These are phyloP conservation scores for Hydrolagus colliei DNA, from an alignment of 2,797 vertebrate species.

Conservation along the genomic window DNA sequence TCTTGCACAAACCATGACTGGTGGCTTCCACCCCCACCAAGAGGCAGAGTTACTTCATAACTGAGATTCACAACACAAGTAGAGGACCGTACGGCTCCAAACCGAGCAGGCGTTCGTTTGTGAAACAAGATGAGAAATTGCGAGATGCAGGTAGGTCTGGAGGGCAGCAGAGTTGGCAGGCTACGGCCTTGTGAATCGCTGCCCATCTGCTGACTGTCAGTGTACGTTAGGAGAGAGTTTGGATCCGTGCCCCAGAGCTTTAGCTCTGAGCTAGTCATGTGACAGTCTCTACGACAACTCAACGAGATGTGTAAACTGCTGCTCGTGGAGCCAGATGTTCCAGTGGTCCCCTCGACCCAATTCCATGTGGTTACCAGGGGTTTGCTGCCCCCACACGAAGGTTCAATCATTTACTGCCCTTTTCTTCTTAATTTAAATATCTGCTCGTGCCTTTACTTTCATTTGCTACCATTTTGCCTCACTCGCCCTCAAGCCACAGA, in stretches of 20 bases:
- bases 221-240: conserved; percentile 53
- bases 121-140: conserved; percentile 40
- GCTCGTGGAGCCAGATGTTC: conserved; percentile 58
- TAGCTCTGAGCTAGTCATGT: conserved; percentile 49
- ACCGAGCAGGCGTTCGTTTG: conserved; percentile 42
- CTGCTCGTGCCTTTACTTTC: background rate
- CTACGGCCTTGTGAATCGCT: conserved; percentile 49
- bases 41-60: background rate
- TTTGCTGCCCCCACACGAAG: conserved; percentile 30
- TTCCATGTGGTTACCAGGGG: conserved; percentile 43
- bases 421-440: background rate
- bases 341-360: conserved; percentile 58
- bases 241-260: conserved; percentile 53
- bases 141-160: conserved; percentile 41
- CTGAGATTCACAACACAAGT: background rate
- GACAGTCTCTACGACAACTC: conserved; percentile 61
- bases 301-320: conserved; percentile 46
- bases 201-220: conserved; percentile 68
- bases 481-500: background rate
- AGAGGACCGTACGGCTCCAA: conserved; percentile 39
- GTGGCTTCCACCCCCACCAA: no score
- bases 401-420: conserved; percentile 30
- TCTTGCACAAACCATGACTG: no score
- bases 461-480: background rate
- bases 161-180: conserved; percentile 47